Base-by-base conservation (phyloP, 2,888 invertebrate genomes). In the Cantharis flavilabris region DNA sequence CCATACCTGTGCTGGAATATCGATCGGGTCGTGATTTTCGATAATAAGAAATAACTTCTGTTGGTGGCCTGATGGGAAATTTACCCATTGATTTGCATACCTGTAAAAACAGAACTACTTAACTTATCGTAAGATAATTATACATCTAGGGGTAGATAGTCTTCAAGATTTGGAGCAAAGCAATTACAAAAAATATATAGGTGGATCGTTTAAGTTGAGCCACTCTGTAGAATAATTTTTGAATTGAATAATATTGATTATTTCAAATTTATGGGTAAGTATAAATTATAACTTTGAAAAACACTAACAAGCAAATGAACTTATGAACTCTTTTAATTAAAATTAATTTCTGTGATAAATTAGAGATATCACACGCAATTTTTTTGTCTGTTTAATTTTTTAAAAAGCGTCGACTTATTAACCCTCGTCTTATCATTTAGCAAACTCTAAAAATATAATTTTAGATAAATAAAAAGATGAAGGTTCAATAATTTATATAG, bases 1-100 rank as follows among this genome's bases (percentile, higher is more conserved):
- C 94, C 71, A 97, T 90, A 81, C 97, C 96, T 23, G 93, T 92
- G 80, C 94, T 95, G 30, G 95, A 93, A 87, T 96, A 97, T 86
- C 95, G 91, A 85, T 96, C 96, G 0, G 94, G 94, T 16, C 94
- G 90, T 65, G 92, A 92, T 73, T 89, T 90, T 30, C 96, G 90
- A 88, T 96, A 96, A 83, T 92, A 90, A 70, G 94, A 93, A 23
- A 95, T 93, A 81, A 95, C 94, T 88, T 95, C 95, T 1, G 95
- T 95, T 33, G 95, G 94, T 11, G 97, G 96, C 16, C 97, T 91
- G 83, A 94, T 92, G 0, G 96, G 96, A 84, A 93, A 93, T 85
- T 92, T 93, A 79, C 94, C 93, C 11, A 93, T 92, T 78, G 92
- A 91, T 81, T 92, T 92, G n/a, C 96, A 62, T 14, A 96, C 93